Evolutionary conservation across 2,113 vertebrate genomes (phyloP).

Genomic region (Pseudopipra pipra): DNA sequence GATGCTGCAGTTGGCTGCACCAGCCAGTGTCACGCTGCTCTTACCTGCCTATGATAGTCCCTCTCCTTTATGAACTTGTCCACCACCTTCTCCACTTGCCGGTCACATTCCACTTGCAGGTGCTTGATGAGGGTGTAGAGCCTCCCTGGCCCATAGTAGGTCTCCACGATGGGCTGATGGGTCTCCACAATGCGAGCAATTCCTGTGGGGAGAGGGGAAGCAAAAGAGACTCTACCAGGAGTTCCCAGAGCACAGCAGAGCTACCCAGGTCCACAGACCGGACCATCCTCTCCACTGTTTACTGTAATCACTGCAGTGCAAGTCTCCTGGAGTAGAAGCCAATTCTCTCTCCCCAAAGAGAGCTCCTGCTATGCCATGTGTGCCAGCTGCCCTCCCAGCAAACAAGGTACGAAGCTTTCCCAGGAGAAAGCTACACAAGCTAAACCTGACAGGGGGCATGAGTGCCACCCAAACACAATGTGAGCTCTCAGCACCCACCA

Average conservation of each 20-base stretch:
- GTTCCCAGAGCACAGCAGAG: background rate
- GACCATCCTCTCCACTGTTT: background rate
- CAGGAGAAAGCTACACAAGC: background rate
- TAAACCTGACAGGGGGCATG: background rate
- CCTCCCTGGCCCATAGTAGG: constrained; percentile 93
- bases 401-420: background rate
- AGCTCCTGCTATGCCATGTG: background rate
- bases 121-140: constrained; percentile 92
- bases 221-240: background rate
- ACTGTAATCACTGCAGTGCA: background rate
- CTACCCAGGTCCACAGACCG: background rate
- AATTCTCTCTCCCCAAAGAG: background rate
- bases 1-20: background rate
- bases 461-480: background rate
- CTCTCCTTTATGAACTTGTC: constrained; percentile 93
- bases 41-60: constrained; percentile 90
- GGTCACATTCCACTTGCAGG: constrained; percentile 93
- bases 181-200: constrained; percentile 96
- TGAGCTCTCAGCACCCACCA: background rate
- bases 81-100: constrained; percentile 91
- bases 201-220: constrained; percentile 69
- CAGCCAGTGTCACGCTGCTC: background rate
- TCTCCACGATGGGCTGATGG: constrained; percentile 96
- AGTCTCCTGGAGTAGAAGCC: background rate
- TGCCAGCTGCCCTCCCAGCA: background rate